Percentiles rank a stretch among this genome's conserved stretches.
Evolutionary conservation across 2,888 invertebrate species (phyloP).

Genomic region (Poecilobothrus nobilitatus): DNA sequence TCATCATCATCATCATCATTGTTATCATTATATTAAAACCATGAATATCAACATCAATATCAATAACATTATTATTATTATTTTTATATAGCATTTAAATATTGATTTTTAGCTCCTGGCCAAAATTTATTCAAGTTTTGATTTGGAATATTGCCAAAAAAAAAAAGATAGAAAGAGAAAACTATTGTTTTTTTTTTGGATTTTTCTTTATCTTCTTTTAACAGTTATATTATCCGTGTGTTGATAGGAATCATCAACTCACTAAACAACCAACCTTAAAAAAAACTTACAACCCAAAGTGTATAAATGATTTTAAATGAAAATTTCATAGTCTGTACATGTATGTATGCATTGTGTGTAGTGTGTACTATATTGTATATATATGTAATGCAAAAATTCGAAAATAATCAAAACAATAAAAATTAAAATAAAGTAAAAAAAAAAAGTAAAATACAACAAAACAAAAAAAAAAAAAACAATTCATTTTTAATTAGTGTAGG

Average conservation of each 20-base stretch:
- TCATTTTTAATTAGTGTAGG: no score
- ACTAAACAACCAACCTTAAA: not conserved
- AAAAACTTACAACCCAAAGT: not conserved
- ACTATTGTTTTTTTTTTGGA: not conserved
- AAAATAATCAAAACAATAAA: no score
- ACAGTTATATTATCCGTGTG: not conserved
- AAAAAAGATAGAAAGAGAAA: not conserved
- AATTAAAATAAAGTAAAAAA: no score
- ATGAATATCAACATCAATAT: not conserved
- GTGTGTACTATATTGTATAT: no score
- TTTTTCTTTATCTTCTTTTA: not conserved
- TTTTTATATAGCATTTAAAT: not conserved
- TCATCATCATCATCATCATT: no score
- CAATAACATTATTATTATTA: not conserved
- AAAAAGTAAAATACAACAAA: no score
- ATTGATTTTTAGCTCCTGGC: slow-evolving; percentile 6
- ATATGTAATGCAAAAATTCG: no score
- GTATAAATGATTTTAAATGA: not conserved
- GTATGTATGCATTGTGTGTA: no score
- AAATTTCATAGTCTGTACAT: no score
- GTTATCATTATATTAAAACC: no score
- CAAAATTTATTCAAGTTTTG: not conserved
- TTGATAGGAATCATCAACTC: not conserved
- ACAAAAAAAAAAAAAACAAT: no score
- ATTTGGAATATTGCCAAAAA: not conserved